These are phyloP conservation scores for Xestia sexstrigata DNA, from an alignment of 2,888 invertebrate genomes.

Conservation along the genomic window DNA sequence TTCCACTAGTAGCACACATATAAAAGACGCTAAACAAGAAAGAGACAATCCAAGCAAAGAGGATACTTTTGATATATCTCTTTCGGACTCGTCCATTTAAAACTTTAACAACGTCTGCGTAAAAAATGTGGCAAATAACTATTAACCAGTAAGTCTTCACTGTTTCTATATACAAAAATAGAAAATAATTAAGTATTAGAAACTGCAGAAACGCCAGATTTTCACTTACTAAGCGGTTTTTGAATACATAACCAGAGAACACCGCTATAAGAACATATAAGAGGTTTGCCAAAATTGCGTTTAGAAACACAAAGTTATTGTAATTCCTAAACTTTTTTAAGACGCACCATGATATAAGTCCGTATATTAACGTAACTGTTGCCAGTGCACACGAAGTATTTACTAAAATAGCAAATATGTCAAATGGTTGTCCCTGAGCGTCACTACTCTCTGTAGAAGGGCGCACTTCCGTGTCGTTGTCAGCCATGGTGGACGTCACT, in stretches of 20 bases:
- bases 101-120: constrained; percentile 15
- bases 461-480: neutral
- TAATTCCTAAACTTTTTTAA: neutral
- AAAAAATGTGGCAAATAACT: constrained; percentile 10
- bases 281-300: neutral
- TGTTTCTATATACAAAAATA: neutral
- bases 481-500: constrained; percentile 1
- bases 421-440: neutral
- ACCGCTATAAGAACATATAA: neutral
- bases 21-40: neutral
- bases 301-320: neutral
- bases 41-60: constrained; percentile 5
- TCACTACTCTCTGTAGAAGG: neutral
- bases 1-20: neutral
- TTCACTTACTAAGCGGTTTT: neutral
- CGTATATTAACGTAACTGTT: neutral
- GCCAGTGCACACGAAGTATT: neutral
- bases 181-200: neutral
- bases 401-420: neutral
- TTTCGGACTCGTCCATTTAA: neutral
- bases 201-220: neutral
- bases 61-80: neutral
- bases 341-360: neutral
- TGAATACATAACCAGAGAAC: neutral
- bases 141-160: constrained; percentile 4